These are phyloP conservation scores for Nasonovia ribisnigri DNA, from an alignment of 2,888 invertebrate species.

Conservation along the genomic window DNA sequence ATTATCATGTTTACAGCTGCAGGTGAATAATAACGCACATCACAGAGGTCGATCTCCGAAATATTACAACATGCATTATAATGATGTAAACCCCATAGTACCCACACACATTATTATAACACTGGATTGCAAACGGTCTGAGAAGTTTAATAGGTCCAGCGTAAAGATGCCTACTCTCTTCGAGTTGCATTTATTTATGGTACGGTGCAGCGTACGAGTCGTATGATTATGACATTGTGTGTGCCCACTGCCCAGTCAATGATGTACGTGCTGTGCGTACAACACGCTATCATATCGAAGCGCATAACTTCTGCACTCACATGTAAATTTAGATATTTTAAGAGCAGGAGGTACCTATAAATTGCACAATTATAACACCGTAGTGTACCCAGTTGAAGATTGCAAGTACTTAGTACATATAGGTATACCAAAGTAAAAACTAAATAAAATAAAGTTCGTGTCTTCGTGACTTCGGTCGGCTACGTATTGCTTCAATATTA, in stretches of 20 bases:
- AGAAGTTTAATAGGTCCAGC: background rate
- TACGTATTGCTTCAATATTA: constrained; percentile 22
- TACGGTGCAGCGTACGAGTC: background rate
- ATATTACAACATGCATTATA: background rate
- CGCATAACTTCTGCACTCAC: too few relatives aligned
- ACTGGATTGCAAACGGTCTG: background rate
- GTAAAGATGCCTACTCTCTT: background rate
- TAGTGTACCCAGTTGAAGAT: background rate
- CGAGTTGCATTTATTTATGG: background rate
- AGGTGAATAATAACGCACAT: background rate
- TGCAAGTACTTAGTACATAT: background rate
- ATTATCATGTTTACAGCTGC: too few relatives aligned
- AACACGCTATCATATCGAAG: background rate
- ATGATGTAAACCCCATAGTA: background rate
- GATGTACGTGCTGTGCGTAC: background rate
- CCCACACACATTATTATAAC: background rate
- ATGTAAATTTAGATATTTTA: background rate
- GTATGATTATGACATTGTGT: background rate
- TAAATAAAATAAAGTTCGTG: constrained; percentile 34
- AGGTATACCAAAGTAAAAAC: background rate
- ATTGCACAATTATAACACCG: background rate
- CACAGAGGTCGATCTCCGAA: background rate
- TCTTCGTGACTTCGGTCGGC: background rate
- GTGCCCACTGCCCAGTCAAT: background rate
- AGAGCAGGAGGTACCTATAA: background rate